Base-by-base conservation (phyloP, 2,888 invertebrate species). In the Stenchaetothrips biformis region DNA sequence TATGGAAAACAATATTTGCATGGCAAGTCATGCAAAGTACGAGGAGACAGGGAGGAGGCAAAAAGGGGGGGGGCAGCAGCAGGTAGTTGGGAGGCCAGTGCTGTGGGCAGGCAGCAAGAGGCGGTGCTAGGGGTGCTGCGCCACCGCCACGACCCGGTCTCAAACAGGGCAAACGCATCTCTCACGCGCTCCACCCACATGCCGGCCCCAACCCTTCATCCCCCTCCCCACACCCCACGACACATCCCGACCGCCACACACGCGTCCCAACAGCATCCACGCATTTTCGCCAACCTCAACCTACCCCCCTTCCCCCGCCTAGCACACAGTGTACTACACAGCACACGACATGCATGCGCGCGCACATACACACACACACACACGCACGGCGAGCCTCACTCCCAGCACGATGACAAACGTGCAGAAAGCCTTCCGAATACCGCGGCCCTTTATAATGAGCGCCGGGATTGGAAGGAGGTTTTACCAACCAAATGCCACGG, bases 1-100 rank as follows among this genome's bases (percentile, higher is more conserved):
- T 25, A 74, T 74, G 67, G 67, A 74, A 74, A 74, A 74, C 67
- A 74, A 74, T 25, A 74, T 74, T 74, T 74, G 67, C 67, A 74
- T 74, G 25, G 11, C 67, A 25, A 74, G 25, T 74, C 21, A 74
- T 74, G 67, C 67, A 74, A 74, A 74, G 67, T 74, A n/a, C 21
- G 62, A n/a, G 53, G 13, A 18, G 18, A 16, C 59, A 25, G 25
- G 7, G 67, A n/a, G n/a, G n/a, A n/a, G n/a, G n/a, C n/a, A 53
- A 18, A 53, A 13, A 11, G 25, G 67, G 13, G 53, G 37, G 2
- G 25, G 25, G 25, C 37, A 37, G 37, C 37, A 37, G 37, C 37
- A 37, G 37, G 37, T 37, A 37, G 37, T 37, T 37, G 37, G 67
- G 67, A 21, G 67, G 18, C 16, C 18, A 62, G n/a, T 37, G 37